phyloP scores from a whole-genome alignment of 1,140 invertebrate species.

The Stenopsyche tienmushanensis region DNA sequence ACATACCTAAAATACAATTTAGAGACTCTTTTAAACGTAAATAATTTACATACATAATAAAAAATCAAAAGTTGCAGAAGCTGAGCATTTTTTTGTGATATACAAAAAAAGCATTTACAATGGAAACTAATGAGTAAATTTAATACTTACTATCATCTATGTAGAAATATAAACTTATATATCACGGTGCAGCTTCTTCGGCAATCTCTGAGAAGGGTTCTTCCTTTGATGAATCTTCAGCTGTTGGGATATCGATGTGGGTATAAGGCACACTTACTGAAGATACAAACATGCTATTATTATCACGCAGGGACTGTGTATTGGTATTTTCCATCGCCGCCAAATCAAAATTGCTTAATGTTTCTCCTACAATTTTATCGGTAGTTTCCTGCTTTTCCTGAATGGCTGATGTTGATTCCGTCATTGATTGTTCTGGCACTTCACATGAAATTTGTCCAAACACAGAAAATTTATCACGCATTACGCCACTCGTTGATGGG shows the following conservation, averaged over 20 bases:
- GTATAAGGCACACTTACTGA: constrained; percentile 39
- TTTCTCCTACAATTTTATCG: no score
- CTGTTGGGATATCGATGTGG: no score
- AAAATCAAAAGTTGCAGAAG: not conserved
- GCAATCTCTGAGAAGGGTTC: constrained; percentile 35
- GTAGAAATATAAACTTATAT: no score
- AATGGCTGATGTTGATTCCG: no score
- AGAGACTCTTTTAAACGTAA: not conserved
- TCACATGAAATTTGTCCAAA: not conserved
- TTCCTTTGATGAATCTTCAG: no score
- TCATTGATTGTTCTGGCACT: no score
- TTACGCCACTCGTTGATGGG: not conserved
- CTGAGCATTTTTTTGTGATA: not conserved
- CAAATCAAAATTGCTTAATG: no score
- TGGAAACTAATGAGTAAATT: not conserved
- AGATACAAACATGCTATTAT: constrained; percentile 31
- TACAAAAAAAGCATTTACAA: not conserved
- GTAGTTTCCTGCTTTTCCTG: not conserved
- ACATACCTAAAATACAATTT: not conserved
- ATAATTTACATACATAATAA: not conserved
- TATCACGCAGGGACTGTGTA: no score
- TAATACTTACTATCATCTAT: no score
- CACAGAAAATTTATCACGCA: not conserved
- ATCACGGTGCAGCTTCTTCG: constrained; percentile 40
- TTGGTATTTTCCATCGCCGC: not conserved